phyloP scores from a whole-genome alignment of 2,888 invertebrate species.

The Acleris cristana region DNA sequence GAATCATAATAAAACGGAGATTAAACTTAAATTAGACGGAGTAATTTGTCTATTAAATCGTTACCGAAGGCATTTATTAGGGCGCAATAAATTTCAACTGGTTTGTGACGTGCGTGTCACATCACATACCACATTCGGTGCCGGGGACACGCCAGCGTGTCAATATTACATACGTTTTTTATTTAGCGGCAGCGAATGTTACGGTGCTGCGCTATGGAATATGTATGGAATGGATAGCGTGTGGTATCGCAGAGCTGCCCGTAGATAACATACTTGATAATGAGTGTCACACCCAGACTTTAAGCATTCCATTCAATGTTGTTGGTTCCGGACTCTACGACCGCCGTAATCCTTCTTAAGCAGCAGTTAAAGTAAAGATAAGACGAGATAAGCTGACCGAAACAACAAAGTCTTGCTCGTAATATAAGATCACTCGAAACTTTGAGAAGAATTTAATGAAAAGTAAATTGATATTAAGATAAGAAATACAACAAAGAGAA shows the following conservation, averaged over 20 bases:
- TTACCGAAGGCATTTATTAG: conserved; percentile 44
- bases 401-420: conserved; percentile 1
- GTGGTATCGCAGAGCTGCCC: conserved; percentile 11
- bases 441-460: background rate
- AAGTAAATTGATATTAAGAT: background rate
- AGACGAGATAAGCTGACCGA: conserved; percentile 11
- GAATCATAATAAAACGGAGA: conserved; percentile 47
- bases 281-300: conserved; percentile 11
- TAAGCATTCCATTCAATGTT: conserved; percentile 13
- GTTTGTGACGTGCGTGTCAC: conserved; percentile 32
- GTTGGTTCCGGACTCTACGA: conserved; percentile 2
- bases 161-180: too few species aligned
- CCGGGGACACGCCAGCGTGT: too few species aligned
- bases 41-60: conserved; percentile 50
- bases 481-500: background rate
- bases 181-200: too few species aligned
- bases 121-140: background rate
- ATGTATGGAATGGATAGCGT: conserved; percentile 1
- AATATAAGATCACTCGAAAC: background rate
- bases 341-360: conserved; percentile 8
- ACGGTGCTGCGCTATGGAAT: too few species aligned
- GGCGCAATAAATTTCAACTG: conserved; percentile 36
- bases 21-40: conserved; percentile 48
- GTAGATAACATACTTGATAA: conserved; percentile 14
- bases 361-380: conserved; percentile 4